Base-by-base conservation (phyloP, 2,113 vertebrate genomes). In the Halcyon malimbica region DNA sequence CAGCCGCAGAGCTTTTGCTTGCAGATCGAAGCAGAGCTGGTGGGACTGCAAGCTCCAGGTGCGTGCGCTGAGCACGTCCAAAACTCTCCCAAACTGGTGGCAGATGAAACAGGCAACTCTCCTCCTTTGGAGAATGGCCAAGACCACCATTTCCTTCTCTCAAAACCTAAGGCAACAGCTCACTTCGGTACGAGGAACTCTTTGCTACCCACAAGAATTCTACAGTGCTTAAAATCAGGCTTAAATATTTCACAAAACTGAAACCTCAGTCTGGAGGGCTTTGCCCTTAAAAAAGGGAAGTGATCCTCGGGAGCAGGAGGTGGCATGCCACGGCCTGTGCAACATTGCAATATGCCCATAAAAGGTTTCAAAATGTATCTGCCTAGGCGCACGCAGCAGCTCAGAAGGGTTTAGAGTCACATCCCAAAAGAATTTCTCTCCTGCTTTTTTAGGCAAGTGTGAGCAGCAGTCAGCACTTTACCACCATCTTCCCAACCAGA, bases 371-470 rank as follows among this genome's bases (percentile, higher is more conserved):
- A 71, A 90, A 65, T 35, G 20, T 19, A 87, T 89, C 85, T 78
- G 51, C 80, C 74, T 56, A 83, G 95, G 80, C 9, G 5, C 73
- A 87, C 1, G 3, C 57, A 75, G 48, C 77, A 89, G 87, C 69
- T 92, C 73, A 46, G 73, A 93, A 87, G 65, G 79, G 69, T 93
- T 96, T 81, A 84, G 83, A 92, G 57, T 75, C 92, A 87, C 80
- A 92, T 78, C 86, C 83, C 92, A 53, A 87, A 89, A 89, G 89
- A 93, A 96, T 95, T 90, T 87, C 57, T 73, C 90, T 78, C 65
- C 83, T 94, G 95, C 95, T 94, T 95, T 94, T 94, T 96, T 82
- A 96, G 94, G 94, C 94, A 94, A 91, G 77, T 19, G 75, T 31
- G 56, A 94, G 86, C 90, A 93, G 90, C 69, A 92, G 95, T 94